phyloP scores from a whole-genome alignment of 2,113 vertebrate species.

The Pelodiscus sinensis region DNA sequence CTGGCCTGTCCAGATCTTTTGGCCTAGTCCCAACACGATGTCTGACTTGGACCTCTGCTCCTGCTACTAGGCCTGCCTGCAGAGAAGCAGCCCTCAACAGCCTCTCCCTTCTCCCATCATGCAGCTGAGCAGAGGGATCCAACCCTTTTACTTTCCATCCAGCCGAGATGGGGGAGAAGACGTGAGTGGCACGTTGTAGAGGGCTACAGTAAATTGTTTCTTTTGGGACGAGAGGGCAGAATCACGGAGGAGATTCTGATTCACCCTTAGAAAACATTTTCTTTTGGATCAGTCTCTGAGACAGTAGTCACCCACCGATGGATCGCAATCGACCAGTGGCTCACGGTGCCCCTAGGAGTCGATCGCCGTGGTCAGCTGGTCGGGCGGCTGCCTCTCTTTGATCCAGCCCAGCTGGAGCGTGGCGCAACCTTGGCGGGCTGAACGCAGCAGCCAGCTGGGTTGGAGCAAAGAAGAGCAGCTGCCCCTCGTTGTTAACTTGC shows the following conservation, averaged over 20 bases:
- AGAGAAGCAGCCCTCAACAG: background rate
- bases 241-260: background rate
- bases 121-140: background rate
- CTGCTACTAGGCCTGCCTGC: background rate
- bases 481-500: too few species aligned
- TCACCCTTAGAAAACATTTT: background rate
- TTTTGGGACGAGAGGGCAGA: background rate
- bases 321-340: too few species aligned
- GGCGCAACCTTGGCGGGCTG: too few species aligned
- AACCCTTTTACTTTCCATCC: background rate
- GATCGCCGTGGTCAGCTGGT: too few species aligned
- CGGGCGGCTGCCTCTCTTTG: too few species aligned
- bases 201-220: background rate
- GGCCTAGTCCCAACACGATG: background rate
- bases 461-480: too few species aligned
- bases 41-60: background rate
- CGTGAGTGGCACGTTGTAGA: background rate
- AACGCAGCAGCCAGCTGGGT: too few species aligned
- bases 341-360: too few species aligned
- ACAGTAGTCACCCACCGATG: too few species aligned
- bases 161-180: background rate
- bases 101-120: background rate
- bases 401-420: too few species aligned
- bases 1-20: background rate
- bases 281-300: background rate